A percentile compares a stretch with the other conserved stretches of the same genome.
These are phyloP conservation scores for Telmatochromis sp. DNA, from an alignment of 2,113 vertebrate genomes.

Conservation along the genomic window DNA sequence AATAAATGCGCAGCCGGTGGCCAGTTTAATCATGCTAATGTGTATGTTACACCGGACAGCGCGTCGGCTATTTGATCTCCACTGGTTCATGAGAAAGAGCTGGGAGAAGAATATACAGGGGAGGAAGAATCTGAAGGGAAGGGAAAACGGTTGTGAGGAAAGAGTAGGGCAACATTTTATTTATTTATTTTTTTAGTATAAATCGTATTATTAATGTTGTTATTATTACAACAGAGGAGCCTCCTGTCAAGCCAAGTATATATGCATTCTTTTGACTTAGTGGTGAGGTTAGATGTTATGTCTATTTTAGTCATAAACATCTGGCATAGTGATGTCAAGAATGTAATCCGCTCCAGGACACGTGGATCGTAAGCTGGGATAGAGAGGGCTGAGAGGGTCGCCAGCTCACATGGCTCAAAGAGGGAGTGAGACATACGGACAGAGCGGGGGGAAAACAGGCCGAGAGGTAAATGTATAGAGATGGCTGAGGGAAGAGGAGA, in stretches of 20 bases:
- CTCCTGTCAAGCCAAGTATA: not conserved
- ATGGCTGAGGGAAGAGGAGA: not conserved
- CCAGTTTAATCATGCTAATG: conserved; percentile 59
- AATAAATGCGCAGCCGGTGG: conserved; percentile 20
- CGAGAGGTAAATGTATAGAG: not conserved
- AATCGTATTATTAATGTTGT: not conserved
- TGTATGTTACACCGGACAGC: conserved; percentile 23
- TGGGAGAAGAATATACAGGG: not conserved
- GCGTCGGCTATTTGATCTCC: conserved; percentile 30
- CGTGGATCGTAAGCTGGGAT: conserved; percentile 62
- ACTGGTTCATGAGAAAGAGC: not conserved
- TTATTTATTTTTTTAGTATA: not conserved
- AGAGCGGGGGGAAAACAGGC: not conserved
- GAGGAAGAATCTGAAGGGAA: not conserved
- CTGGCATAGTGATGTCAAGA: conserved; percentile 68
- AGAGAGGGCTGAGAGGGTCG: conserved; percentile 46
- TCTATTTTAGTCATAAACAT: conserved; percentile 68
- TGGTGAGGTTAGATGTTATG: not conserved
- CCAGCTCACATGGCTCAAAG: conserved; percentile 37
- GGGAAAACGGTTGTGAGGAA: not conserved
- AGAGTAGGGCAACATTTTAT: not conserved
- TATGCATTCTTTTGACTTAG: not conserved
- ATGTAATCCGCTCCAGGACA: conserved; percentile 66
- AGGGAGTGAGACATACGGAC: not conserved
- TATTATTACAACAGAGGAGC: not conserved